A percentile compares a stretch with the other conserved stretches of the same genome.
Conservation (phyloP, 2,113 vertebrate genomes). For the Antechinus flavipes region DNA sequence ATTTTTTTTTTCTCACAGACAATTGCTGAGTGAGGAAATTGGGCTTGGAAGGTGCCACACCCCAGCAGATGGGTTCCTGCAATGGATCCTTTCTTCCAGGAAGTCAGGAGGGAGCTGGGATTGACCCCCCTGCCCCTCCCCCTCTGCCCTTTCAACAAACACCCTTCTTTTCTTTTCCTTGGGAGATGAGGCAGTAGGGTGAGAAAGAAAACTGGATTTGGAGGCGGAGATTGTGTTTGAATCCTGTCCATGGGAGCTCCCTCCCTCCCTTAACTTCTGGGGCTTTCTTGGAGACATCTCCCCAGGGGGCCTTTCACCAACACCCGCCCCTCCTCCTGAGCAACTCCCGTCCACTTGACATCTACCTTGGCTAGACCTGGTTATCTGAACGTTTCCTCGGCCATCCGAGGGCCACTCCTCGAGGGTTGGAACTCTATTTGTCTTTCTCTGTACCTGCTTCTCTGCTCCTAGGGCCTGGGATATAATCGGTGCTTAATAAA, state of each 20-base stretch:
- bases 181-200: neutral
- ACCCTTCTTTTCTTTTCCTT: neutral
- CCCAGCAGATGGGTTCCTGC: neutral
- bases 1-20: neutral
- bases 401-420: neutral
- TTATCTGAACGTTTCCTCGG: neutral
- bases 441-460: neutral
- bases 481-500: neutral
- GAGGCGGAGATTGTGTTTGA: neutral
- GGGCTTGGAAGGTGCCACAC: neutral
- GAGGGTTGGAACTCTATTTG: neutral
- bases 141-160: neutral
- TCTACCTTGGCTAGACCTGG: neutral
- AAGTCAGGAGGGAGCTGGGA: neutral
- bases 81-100: neutral
- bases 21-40: neutral
- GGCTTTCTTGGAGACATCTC: neutral
- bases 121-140: neutral
- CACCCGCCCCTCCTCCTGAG: accelerated
- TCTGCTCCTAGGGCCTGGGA: neutral
- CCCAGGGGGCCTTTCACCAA: neutral
- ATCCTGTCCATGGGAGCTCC: neutral
- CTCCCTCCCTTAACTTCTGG: neutral
- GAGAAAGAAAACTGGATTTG: neutral
- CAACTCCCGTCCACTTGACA: neutral